Base-by-base conservation (phyloP, 35 echinoderm and acorn worm genomes). In the Ophioderma brevispina region DNA sequence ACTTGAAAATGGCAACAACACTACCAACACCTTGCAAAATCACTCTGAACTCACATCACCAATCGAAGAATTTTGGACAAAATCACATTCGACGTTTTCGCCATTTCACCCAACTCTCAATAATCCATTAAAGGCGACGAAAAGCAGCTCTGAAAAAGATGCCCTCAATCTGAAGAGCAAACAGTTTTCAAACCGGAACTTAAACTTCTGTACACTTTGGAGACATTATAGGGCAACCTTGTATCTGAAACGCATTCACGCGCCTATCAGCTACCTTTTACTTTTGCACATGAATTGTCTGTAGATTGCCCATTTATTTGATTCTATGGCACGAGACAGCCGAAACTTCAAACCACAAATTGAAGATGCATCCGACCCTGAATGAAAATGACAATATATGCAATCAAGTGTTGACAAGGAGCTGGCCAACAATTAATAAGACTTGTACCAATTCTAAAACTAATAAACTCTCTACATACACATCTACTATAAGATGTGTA, bases 91-190 rank as follows among this genome's bases (percentile, higher is more conserved):
- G 35, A 14, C 11, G 79, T 81, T 28, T 41, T 81, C 17, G 79
- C n/a, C 18, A 81, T 31, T 41, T 81, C 79, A 19, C n/a, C 79
- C 33, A 33, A 80, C 78, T 36, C n/a, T 80, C 30, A 80, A 40
- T 5, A 80, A 80, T 0, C 78, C 78, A 19, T 37, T 37, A 36
- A 80, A 37, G 78, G 78, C 78, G 0, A 80, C 8, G 33, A 30
- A 80, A 80, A 6, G 36, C 78, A 37, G 78, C 78, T 37, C 38
- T 38, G 38, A 70, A 70, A 13, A 70, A 30, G 2, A 25, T 25
- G 1, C 10, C 15, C 28, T 70, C 59, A 70, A 15, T 70, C 28
- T 30, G 15, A n/a, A n/a, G n/a, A n/a, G 28, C 59, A 70, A 13
- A 70, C 23, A 13, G 28, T 25, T 70, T 70, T 25, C 10, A 70